A percentile compares a stretch with the other conserved stretches of the same genome.
phyloP scores from a whole-genome alignment of 1,140 invertebrate genomes.

The Diabrotica undecimpunctata region DNA sequence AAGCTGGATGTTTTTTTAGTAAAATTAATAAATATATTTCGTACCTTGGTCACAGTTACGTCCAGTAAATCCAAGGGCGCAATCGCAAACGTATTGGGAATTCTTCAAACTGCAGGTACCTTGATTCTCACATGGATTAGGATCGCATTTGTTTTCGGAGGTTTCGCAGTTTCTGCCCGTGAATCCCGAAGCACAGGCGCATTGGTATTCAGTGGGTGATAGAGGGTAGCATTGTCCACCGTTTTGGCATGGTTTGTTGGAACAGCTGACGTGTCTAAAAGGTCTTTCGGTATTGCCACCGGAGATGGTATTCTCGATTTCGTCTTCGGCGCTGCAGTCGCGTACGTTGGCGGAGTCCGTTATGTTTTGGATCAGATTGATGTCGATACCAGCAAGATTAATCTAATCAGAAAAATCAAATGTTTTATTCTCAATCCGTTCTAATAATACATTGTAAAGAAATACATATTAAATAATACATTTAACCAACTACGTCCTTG shows the following conservation, averaged over 20 bases:
- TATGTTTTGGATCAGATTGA: conserved; percentile 64
- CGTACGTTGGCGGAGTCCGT: conserved; percentile 70
- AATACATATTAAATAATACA: too few species aligned
- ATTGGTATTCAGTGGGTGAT: conserved; percentile 50
- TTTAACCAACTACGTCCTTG: too few species aligned
- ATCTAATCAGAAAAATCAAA: conserved; percentile 51
- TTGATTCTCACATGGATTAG: conserved; percentile 74
- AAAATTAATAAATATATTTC: conserved; percentile 30
- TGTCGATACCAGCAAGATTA: conserved; percentile 56
- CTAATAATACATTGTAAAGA: too few species aligned
- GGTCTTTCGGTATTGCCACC: conserved; percentile 22
- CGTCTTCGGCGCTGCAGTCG: conserved; percentile 55
- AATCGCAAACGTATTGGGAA: conserved; percentile 70
- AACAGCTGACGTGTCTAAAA: conserved; percentile 46
- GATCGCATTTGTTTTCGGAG: conserved; percentile 54
- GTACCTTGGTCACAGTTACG: conserved; percentile 73
- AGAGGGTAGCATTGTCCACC: conserved; percentile 53
- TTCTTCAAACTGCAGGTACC: conserved; percentile 67
- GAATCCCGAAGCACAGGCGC: conserved; percentile 52
- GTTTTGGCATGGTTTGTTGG: conserved; percentile 57
- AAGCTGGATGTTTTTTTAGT: too few species aligned
- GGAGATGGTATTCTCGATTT: conserved; percentile 31
- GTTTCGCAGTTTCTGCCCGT: conserved; percentile 69
- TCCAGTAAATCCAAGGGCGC: conserved; percentile 73
- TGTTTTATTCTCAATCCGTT: neutral